Base-by-base conservation (phyloP, 2,888 invertebrate species). In the Drosophila greeni region DNA sequence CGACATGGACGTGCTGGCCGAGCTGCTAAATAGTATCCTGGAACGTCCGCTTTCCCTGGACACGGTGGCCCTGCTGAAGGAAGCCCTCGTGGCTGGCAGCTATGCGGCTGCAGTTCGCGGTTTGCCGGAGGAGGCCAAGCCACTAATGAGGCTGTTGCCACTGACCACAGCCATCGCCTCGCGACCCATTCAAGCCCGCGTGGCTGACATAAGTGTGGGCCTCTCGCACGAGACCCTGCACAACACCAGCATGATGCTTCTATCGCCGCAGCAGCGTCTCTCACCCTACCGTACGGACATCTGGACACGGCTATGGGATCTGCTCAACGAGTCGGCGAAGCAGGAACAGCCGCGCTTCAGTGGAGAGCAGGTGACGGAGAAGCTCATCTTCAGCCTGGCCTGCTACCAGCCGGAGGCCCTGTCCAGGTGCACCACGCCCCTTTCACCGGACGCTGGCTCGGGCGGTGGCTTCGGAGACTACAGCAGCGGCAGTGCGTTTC, bases 401-500 rank as follows among this genome's bases (percentile, higher is more conserved):
- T 95, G 95, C 86, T 96, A 96, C 88, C 95, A 88, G 92, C 95
- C 96, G 0, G 96, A 96, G 89, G 95, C 95, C 1, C 87, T 96
- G 36, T 95, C 95, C 2, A 92, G 95, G 81, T 95, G 94, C 83
- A 94, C 93, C 77, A 96, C 96, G 23, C 96, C 96, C 11, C 91
- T 95, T 89, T 95, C 95, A 1, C 95, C 95, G 12, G 92, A 92
- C 66, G 86, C 90, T 0, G 70, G 70, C n/a, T 37, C 78, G 24
- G 88, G 90, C 20, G 89, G 90, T 33, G 89, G 91, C 6, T 90
- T 91, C 36, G 89, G 91, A 2, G 89, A 89, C 60, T 69, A 74
- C 81, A 65, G 90, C 91, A 37, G 87, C 85, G 66, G 90, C 91
- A 39, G 87, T 86, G 64, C 89, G 88, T 20, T 89, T 87, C 77